Evolutionary conservation across 2,888 invertebrate genomes (phyloP).

Genomic region (Calliphora vomitoria): DNA sequence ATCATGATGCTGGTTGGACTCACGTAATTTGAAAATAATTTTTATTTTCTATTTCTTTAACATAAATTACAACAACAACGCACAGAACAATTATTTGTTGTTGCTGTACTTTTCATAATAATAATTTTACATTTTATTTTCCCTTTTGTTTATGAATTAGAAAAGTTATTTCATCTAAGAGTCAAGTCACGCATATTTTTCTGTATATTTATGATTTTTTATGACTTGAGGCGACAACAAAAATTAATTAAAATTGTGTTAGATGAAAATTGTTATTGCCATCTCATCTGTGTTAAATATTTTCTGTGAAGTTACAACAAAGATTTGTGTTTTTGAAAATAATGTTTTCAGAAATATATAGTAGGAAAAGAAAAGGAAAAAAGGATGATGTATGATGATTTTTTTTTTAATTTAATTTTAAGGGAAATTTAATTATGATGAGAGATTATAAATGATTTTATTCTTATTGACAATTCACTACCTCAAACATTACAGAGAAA

Average conservation of each 20-base stretch:
- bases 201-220: conserved; percentile 61
- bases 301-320: background rate
- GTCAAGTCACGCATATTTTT: conserved; percentile 63
- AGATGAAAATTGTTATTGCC: conserved; percentile 51
- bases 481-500: no score
- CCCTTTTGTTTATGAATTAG: conserved; percentile 14
- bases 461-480: background rate
- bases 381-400: no score
- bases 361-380: background rate
- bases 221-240: conserved; percentile 61
- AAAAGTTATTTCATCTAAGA: conserved; percentile 23
- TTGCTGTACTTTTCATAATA: conserved; percentile 36
- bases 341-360: no score
- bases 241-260: conserved; percentile 69
- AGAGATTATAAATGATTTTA: background rate
- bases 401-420: background rate
- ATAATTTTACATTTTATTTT: conserved; percentile 36
- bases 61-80: conserved; percentile 43
- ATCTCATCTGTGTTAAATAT: background rate
- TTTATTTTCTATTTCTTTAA: conserved; percentile 29
- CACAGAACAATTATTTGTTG: conserved; percentile 14
- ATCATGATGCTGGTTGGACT: background rate
- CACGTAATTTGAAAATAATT: conserved; percentile 65
- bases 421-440: background rate
- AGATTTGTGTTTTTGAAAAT: conserved; percentile 3